phyloP scores from a whole-genome alignment of 1,140 invertebrate species.

The Zaprionus africanus region DNA sequence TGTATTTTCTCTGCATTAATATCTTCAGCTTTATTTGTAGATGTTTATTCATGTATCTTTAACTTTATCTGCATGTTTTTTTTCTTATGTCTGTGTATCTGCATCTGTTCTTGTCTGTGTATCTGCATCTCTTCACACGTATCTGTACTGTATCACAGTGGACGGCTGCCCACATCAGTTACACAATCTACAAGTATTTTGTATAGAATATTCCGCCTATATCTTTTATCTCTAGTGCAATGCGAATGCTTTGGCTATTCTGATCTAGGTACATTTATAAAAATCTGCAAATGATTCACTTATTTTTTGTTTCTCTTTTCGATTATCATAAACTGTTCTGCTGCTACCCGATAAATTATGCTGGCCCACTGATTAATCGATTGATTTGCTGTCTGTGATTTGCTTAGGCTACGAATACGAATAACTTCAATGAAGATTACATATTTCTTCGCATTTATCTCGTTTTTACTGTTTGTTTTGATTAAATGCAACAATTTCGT shows the following conservation, averaged over 20 bases:
- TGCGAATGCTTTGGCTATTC: slow-evolving; percentile 9
- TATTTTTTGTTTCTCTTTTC: not conserved
- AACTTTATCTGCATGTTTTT: not conserved
- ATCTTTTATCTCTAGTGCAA: slow-evolving; percentile 6
- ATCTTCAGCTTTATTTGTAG: not conserved
- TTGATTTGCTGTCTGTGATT: slow-evolving; percentile 9
- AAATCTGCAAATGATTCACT: slow-evolving; percentile 18
- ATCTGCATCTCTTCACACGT: slow-evolving; percentile 12
- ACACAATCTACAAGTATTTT: slow-evolving; percentile 26
- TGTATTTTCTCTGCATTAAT: not conserved
- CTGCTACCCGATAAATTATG: slow-evolving; percentile 28
- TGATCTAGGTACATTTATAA: slow-evolving; percentile 15
- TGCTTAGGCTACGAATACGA: slow-evolving; percentile 24
- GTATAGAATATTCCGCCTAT: not conserved
- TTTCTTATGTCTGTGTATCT: slow-evolving; percentile 1
- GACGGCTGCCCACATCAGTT: slow-evolving; percentile 48
- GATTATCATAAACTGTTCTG: slow-evolving; percentile 11
- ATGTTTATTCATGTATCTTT: not conserved
- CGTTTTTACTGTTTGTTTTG: slow-evolving; percentile 10
- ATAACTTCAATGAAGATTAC: slow-evolving; percentile 13
- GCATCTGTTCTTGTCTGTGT: slow-evolving; percentile 1
- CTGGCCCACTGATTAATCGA: slow-evolving; percentile 37
- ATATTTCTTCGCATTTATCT: not conserved
- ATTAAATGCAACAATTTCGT: slow-evolving; percentile 19
- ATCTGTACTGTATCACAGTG: slow-evolving; percentile 41